Conservation (phyloP, 1,140 invertebrate genomes). For the Centruroides sculpturatus region DNA sequence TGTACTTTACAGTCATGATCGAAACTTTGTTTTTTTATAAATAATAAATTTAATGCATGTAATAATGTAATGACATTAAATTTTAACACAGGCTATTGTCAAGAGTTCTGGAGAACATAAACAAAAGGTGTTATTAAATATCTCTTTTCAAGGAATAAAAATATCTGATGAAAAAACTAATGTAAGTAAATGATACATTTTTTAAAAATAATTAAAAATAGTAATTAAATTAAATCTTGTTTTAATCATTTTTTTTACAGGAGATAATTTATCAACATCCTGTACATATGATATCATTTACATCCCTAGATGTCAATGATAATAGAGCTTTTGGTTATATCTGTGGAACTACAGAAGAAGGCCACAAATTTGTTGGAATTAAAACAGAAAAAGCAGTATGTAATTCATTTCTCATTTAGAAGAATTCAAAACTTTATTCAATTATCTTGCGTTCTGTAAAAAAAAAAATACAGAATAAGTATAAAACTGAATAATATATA, state of each 20-base stretch:
- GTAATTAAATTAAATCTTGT: no score
- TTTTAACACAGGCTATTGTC: constrained; percentile 24
- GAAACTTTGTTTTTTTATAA: no score
- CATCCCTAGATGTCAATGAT: constrained; percentile 93
- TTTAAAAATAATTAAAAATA: no score
- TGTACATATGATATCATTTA: constrained; percentile 96
- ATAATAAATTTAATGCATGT: no score
- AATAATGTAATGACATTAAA: no score
- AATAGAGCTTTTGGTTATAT: constrained; percentile 95
- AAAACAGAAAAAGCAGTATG: constrained; percentile 91
- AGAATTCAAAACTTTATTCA: no score
- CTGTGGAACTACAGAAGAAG: constrained; percentile 85
- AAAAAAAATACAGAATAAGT: no score
- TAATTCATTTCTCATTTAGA: neutral
- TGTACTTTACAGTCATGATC: no score
- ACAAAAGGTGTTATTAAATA: constrained; percentile 84
- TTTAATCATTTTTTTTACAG: neutral
- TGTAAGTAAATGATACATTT: neutral
- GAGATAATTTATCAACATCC: constrained; percentile 90
- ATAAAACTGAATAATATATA: no score
- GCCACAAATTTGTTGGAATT: constrained; percentile 93
- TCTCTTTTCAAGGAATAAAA: constrained; percentile 86
- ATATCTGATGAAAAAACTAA: constrained; percentile 32
- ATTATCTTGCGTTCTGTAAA: no score
- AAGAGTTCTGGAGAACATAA: constrained; percentile 92